Evolutionary conservation across 2,113 vertebrate species (phyloP), one percentile per base, ranked within the genome.

Genomic region (Clarias macrocephalus): DNA sequence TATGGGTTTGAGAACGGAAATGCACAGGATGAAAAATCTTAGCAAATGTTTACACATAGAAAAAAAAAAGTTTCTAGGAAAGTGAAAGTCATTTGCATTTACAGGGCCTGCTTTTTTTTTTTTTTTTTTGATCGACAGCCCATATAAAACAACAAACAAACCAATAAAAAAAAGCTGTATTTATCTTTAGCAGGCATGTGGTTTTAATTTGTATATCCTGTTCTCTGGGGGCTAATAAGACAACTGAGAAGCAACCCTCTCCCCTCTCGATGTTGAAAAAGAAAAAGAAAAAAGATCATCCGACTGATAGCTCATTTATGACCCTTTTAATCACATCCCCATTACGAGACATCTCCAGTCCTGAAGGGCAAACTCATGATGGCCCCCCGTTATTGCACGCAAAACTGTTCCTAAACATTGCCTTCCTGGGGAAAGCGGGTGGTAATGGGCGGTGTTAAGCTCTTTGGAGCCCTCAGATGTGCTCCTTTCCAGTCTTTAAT

Each of bases 401-500:
- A 83, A 88, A 91, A 68, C 62, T 81, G 79, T 89, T 86, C 80
- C 77, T 88, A 83, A 85, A 87, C 86, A 85, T 76, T 68, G 77
- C 84, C n/a, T 85, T 86, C 87, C 85, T 68, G 62, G 25, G 88
- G 63, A 85, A 75, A 83, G 83, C 66, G 84, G 82, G 62, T 37
- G 73, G 84, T 87, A 90, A 89, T 85, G 88, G 89, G 56, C 83
- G 85, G 85, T 16, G 90, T 93, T 94, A 91, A 93, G 87, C 90
- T 85, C 91, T 42, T 86, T 91, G 83, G 87, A 23, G 65, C 54
- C 30, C 88, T 92, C 89, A 89, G 90, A 93, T 90, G 93, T 92
- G 86, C 91, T 66, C 92, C 79, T 80, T 93, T 93, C 89, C 93
- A 90, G 87, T 91, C 92, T 93, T 94, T 93, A 94, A 94, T 95